phyloP scores from a whole-genome alignment of 2,797 vertebrate genomes.

The Uromys caudimaculatus region DNA sequence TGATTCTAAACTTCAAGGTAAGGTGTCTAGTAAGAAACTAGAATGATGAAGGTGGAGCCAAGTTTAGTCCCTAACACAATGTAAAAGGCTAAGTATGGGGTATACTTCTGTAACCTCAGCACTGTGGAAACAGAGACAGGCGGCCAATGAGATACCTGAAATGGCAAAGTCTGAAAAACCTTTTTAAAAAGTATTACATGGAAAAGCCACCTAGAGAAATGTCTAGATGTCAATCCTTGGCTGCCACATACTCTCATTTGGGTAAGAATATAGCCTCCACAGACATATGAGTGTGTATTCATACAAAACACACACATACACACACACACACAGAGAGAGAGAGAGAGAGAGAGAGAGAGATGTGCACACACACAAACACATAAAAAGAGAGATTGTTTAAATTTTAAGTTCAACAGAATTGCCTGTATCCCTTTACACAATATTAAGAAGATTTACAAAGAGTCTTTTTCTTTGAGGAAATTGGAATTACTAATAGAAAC shows the following conservation, averaged over 20 bases:
- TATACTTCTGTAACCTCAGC: not conserved
- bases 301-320: not conserved
- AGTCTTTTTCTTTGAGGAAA: not conserved
- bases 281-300: not conserved
- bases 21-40: not conserved
- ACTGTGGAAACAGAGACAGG: not conserved
- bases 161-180: not conserved
- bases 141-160: not conserved
- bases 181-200: no score
- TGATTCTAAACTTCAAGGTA: not conserved
- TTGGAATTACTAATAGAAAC: not conserved
- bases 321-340: not conserved
- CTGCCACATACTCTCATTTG: not conserved
- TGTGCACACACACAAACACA: not conserved
- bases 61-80: not conserved
- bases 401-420: not conserved
- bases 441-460: slow-evolving; percentile 32
- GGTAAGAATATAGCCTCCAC: not conserved
- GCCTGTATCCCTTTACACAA: not conserved
- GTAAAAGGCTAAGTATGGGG: not conserved
- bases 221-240: not conserved
- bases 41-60: not conserved
- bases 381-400: not conserved
- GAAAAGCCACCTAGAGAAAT: no score
- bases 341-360: no score